Evolutionary conservation across 2,797 vertebrate genomes (phyloP), one percentile per base, ranked within the genome.

Genomic region (Glossophaga mutica): DNA sequence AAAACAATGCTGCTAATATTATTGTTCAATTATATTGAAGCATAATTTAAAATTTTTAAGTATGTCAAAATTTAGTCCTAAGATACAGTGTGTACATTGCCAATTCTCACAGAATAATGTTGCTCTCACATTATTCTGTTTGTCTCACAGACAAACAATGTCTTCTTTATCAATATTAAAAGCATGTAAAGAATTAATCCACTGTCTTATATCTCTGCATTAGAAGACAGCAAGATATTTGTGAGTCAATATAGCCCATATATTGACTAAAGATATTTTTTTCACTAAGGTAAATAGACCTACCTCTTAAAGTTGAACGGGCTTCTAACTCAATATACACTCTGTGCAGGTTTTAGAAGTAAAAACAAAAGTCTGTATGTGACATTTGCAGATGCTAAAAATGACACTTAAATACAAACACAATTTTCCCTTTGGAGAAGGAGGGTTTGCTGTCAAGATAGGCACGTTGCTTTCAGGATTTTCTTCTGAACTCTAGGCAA

Each of bases 351-450:
- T 97, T 97, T 86, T 74, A 97, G 96, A 97, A 98, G 95, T 97
- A 21, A 98, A 98, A 98, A 96, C 94, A 98, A 98, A 98, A 95
- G 89, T 98, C 97, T 97, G 65, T 92, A 70, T 94, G 93, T 98
- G 98, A 98, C 97, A 98, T 98, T 98, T 98, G 94, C 50, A 95
- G 98, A 84, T 95, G 89, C 95, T 97, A 97, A 97, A 94, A 98
- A 96, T 89, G 97, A 97, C 89, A 90, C 97, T 97, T 81, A 97
- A 97, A 97, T 95, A 97, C 97, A 97, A 97, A 97, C 59, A 97
- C 59, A n/a, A 81, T 37, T 95, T 94, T 94, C 87, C 85, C 95
- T 86, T 46, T 91, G 95, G 94, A 90, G 73, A 95, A 94, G 77
- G 26, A 85, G 39, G 76, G 24, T 46, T 92, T 95, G 86, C 78